A percentile compares a stretch with the other conserved stretches of the same genome.
Evolutionary conservation across 2,888 invertebrate genomes (phyloP).

Genomic region (Prenolepis imparis): DNA sequence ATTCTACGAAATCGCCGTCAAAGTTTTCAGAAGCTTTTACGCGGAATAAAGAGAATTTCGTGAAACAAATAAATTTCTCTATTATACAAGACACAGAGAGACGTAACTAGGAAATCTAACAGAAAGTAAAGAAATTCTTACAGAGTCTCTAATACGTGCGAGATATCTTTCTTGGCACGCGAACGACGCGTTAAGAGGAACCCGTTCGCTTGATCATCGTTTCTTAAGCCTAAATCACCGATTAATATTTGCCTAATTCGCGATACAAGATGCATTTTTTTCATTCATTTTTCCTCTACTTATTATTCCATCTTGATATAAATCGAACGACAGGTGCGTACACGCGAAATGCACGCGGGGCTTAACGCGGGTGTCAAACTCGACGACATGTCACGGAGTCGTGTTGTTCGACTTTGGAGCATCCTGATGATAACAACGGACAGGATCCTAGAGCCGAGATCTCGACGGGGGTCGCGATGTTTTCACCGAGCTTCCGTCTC

Average conservation of each 20-base stretch:
- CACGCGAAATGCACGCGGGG: neutral
- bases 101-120: neutral
- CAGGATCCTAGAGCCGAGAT: conserved; percentile 17
- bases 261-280: conserved; percentile 4
- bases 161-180: neutral
- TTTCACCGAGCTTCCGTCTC: conserved; percentile 51
- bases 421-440: conserved; percentile 2
- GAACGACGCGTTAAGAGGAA: conserved; percentile 22
- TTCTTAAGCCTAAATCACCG: conserved; percentile 52
- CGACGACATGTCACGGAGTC: neutral
- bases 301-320: neutral
- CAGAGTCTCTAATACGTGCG: conserved; percentile 3
- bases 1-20: neutral
- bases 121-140: conserved; percentile 20
- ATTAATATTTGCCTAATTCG: conserved; percentile 49
- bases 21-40: conserved; percentile 9
- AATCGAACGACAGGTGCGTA: conserved; percentile 11
- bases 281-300: neutral
- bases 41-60: conserved; percentile 8
- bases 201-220: conserved; percentile 7
- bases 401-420: neutral
- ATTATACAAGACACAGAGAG: neutral
- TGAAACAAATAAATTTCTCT: conserved; percentile 2
- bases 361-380: conserved; percentile 20
- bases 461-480: conserved; percentile 41